Percentiles rank a stretch among this genome's conserved stretches.
Evolutionary conservation across 1,140 invertebrate genomes (phyloP).

Genomic region (Drosophila mojavensis): DNA sequence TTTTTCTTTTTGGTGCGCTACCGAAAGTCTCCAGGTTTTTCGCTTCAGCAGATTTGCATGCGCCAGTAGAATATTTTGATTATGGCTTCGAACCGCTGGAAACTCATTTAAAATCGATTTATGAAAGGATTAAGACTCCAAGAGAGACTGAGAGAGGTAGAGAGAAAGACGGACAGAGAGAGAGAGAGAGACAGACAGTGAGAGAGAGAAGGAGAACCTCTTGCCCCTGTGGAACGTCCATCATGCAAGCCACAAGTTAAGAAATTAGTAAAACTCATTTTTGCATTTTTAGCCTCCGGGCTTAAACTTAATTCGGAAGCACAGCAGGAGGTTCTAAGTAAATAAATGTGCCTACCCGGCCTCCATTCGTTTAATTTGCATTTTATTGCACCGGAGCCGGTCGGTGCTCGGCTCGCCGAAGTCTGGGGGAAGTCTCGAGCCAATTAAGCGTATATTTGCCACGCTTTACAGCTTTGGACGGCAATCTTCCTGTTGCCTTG

Average conservation of each 20-base stretch:
- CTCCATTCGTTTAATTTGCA: constrained; percentile 80
- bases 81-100: constrained; percentile 45
- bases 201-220: constrained; percentile 5
- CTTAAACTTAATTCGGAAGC: constrained; percentile 84
- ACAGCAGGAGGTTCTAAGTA: constrained; percentile 84
- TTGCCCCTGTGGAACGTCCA: constrained; percentile 59
- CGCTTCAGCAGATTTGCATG: constrained; percentile 46
- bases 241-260: constrained; percentile 67
- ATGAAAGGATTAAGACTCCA: constrained; percentile 80
- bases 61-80: constrained; percentile 61
- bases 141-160: constrained; percentile 7
- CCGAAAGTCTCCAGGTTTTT: constrained; percentile 31
- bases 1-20: constrained; percentile 57
- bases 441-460: constrained; percentile 83
- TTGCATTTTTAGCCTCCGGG: constrained; percentile 84
- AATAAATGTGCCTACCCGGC: constrained; percentile 75
- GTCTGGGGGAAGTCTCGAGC: constrained; percentile 40
- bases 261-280: constrained; percentile 84
- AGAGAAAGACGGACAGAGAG: background rate
- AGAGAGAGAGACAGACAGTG: background rate
- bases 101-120: constrained; percentile 84
- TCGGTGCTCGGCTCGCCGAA: background rate
- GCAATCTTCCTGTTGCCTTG: constrained; percentile 16
- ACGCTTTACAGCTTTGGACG: constrained; percentile 77
- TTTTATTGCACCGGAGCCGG: constrained; percentile 71